Conservation (phyloP, 2,113 vertebrate species). For the Gopherus flavomarginatus region DNA sequence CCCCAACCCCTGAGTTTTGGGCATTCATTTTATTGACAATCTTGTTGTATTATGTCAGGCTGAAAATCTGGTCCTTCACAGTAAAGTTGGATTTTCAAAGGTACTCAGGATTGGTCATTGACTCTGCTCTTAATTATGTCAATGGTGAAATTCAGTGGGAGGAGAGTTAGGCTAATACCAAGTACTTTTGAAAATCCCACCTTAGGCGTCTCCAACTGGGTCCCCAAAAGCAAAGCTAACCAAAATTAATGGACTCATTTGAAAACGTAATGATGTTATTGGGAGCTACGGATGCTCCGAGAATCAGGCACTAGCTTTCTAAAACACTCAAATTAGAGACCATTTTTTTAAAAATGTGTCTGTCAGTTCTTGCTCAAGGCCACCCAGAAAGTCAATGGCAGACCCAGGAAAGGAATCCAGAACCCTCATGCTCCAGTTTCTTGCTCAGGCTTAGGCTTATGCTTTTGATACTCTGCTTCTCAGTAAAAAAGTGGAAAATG, state of each 20-base stretch:
- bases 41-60: not conserved
- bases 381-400: not conserved
- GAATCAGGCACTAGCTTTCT: not conserved
- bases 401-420: not conserved
- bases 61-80: not conserved
- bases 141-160: not conserved
- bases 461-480: not conserved
- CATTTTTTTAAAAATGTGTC: not conserved
- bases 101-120: not conserved
- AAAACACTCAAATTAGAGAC: not conserved
- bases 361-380: not conserved
- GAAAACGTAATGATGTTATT: not conserved
- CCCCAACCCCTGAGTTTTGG: not conserved
- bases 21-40: not conserved
- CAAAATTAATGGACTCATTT: not conserved
- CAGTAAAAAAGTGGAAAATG: conserved; percentile 37
- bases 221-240: not conserved
- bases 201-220: not conserved
- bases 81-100: not conserved
- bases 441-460: not conserved
- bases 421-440: not conserved
- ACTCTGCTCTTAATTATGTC: not conserved
- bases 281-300: not conserved
- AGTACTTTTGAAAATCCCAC: not conserved
- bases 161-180: not conserved